Base-by-base conservation (phyloP, 2,113 vertebrate genomes). In the Hemichromis elongatus region DNA sequence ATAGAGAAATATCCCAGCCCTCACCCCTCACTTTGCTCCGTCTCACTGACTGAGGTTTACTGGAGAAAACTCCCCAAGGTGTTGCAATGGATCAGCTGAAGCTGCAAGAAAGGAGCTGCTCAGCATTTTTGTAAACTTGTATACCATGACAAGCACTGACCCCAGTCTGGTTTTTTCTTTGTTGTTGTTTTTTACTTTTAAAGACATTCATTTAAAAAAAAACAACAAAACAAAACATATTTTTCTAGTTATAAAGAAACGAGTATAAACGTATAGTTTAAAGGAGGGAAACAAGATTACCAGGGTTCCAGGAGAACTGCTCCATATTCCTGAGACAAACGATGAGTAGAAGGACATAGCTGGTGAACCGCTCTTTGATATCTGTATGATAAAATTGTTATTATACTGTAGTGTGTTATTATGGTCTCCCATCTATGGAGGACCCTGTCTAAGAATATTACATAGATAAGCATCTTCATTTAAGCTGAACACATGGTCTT, bases 261-360 rank as follows among this genome's bases (percentile, higher is more conserved):
- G 3, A 2, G 1, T 8, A 37, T 45, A 45, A 4, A 79, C 68
- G 1, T 16, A 16, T 2, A 40, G 7, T n/a, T 68, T 53, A 13
- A 63, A 75, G 30, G 28, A 16, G 4, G 14, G 53, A 79, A 26
- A 75, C 18, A 18, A 84, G 55, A 78, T 94, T 90, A 99, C 98
- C 99, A 96, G 97, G 97, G 90, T 99, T 99, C 99, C 99, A 99
- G 7, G 98, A 97, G 91, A 99, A 99, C 93, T 99, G 99, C 87
- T 99, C 99, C 98, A 99, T 99, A 89, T 99, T 99, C 95, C 98
- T 97, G 88, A 99, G 95, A 93, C 98, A 99, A n/a, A 99, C 98
- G 68, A 99, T 99, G 83, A 99, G 95, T 37, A 99, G 95, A 77
- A 99, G 96, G 56, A 99, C 96, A 0, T 98, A 99, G 95, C 98